phyloP scores from a whole-genome alignment of 2,888 invertebrate genomes.

The Leucophenga maculata region DNA sequence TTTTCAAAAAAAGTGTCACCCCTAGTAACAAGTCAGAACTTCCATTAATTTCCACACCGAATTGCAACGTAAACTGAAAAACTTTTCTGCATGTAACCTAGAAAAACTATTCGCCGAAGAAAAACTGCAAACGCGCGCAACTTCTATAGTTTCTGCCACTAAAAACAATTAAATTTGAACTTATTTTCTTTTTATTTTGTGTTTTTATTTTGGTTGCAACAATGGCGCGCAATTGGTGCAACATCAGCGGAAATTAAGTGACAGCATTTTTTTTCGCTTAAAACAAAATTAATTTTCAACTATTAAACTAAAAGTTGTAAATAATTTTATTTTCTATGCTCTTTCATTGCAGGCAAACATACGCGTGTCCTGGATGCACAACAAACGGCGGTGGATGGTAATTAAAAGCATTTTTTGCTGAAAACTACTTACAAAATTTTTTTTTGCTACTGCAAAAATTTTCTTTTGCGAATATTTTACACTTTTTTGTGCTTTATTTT shows the following conservation, averaged over 20 bases:
- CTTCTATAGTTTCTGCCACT: constrained; percentile 2
- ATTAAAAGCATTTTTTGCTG: constrained; percentile 52
- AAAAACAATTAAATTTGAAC: constrained; percentile 63
- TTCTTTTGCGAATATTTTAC: not conserved
- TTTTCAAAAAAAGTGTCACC: too few relatives aligned
- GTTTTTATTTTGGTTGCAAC: constrained; percentile 6
- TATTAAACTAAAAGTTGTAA: constrained; percentile 48
- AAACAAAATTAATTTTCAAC: constrained; percentile 47
- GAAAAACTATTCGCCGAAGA: constrained; percentile 40
- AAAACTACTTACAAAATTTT: constrained; percentile 18
- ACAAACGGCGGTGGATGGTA: constrained; percentile 68
- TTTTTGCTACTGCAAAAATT: not conserved
- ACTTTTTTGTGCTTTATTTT: not conserved
- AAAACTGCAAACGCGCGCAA: constrained; percentile 36
- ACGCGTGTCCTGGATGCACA: constrained; percentile 66
- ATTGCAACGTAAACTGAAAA: constrained; percentile 18
- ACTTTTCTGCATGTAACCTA: constrained; percentile 1
- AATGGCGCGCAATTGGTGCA: not conserved
- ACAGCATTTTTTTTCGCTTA: not conserved
- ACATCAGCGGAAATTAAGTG: not conserved
- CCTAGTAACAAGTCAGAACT: not conserved
- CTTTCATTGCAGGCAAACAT: constrained; percentile 68
- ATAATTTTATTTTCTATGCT: constrained; percentile 30
- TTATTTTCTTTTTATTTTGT: constrained; percentile 39
- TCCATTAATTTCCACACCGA: constrained; percentile 55